Evolutionary conservation across 2,888 invertebrate genomes (phyloP).

Genomic region (Andrena flavipes): DNA sequence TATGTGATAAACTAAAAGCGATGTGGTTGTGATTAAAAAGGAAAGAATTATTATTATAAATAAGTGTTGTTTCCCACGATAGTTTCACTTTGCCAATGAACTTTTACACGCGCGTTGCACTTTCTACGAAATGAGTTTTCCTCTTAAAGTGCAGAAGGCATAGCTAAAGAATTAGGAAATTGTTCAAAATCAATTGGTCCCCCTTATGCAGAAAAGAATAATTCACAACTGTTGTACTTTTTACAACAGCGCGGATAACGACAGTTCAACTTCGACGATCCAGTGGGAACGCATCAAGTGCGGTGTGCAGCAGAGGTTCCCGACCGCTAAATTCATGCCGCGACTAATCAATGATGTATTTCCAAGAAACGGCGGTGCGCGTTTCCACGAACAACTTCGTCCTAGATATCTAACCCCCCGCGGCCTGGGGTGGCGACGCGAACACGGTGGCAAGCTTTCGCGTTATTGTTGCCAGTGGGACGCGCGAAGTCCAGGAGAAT

Average conservation of each 20-base stretch:
- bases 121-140: too few species aligned
- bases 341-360: constrained; percentile 68
- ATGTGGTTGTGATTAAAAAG: too few species aligned
- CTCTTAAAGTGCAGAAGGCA: too few species aligned
- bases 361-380: constrained; percentile 4
- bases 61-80: too few species aligned
- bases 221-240: not conserved
- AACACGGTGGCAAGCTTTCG: constrained; percentile 27
- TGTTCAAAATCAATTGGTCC: not conserved
- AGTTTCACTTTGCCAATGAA: too few species aligned
- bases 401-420: constrained; percentile 56
- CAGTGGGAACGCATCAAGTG: not conserved
- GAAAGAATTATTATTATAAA: too few species aligned
- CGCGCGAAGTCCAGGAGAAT: constrained; percentile 56
- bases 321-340: constrained; percentile 47
- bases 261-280: not conserved
- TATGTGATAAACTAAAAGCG: too few species aligned
- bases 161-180: not conserved
- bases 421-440: constrained; percentile 14
- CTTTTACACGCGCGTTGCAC: too few species aligned
- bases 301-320: constrained; percentile 15
- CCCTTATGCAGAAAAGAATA: not conserved
- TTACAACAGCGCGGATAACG: not conserved
- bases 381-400: constrained; percentile 44
- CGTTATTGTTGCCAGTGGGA: constrained; percentile 38